Conservation (phyloP, 2,113 vertebrate genomes). For the Phalacrocorax carbo region DNA sequence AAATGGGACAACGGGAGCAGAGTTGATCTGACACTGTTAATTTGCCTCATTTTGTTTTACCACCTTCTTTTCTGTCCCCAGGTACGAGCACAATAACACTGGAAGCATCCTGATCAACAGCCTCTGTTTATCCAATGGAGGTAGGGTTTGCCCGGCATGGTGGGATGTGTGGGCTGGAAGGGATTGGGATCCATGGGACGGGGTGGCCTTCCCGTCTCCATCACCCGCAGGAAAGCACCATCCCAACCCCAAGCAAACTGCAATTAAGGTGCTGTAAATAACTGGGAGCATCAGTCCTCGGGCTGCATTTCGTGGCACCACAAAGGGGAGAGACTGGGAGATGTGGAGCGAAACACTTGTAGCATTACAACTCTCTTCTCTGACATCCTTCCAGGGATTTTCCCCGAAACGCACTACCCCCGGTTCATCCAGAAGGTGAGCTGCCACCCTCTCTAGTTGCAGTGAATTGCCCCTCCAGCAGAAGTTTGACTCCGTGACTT, state of each 20-base stretch:
- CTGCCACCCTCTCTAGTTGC: neutral
- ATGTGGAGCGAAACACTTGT: no score
- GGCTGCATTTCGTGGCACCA: fast-evolving
- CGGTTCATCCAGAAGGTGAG: conserved; percentile 88
- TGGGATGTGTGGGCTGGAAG: neutral
- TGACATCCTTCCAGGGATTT: conserved; percentile 79
- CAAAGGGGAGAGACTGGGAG: neutral
- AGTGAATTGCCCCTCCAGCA: neutral
- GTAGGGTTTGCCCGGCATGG: conserved; percentile 3
- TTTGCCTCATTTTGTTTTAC: neutral
- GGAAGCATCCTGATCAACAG: conserved; percentile 90
- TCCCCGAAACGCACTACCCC: conserved; percentile 88
- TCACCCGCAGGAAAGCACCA: neutral
- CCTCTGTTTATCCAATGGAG: conserved; percentile 95
- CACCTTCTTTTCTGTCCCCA: conserved; percentile 47
- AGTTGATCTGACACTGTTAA: fast-evolving
- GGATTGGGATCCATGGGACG: neutral
- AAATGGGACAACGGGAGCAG: neutral
- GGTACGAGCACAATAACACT: conserved; percentile 87
- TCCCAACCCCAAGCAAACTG: neutral
- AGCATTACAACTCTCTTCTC: neutral
- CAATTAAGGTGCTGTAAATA: neutral
- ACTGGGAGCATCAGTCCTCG: neutral
- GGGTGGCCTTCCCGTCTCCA: neutral
- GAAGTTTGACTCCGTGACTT: neutral